A percentile compares a stretch with the other conserved stretches of the same genome.
phyloP scores from a whole-genome alignment of 2,888 invertebrate species.

The Drosophila paramelanica region DNA sequence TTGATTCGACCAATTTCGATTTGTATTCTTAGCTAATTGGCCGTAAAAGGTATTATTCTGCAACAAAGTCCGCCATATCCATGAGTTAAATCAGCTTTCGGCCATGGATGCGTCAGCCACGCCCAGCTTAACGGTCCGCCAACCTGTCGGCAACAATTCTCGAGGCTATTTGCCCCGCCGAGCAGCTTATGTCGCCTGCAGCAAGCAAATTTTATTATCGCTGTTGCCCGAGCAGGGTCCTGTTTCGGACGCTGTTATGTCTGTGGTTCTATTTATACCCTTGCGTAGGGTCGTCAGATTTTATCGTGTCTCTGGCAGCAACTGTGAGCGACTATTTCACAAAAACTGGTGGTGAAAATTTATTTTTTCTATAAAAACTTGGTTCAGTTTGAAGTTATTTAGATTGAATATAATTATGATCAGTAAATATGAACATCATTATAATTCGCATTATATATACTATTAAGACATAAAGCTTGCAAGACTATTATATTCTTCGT shows the following conservation, averaged over 20 bases:
- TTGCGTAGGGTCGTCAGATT: neutral
- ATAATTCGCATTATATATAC: too few relatives aligned
- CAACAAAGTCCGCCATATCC: constrained; percentile 5
- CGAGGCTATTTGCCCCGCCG: constrained; percentile 39
- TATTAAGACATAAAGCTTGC: too few relatives aligned
- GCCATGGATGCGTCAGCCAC: constrained; percentile 17
- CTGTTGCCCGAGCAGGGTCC: constrained; percentile 20
- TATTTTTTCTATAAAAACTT: too few relatives aligned
- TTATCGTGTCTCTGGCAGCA: neutral
- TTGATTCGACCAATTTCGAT: constrained; percentile 11
- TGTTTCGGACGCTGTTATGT: constrained; percentile 6
- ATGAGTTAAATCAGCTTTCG: constrained; percentile 28
- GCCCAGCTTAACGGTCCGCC: constrained; percentile 12
- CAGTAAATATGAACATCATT: too few relatives aligned
- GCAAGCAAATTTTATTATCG: constrained; percentile 61
- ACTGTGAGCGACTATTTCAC: too few relatives aligned
- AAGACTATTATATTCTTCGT: neutral
- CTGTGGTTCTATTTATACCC: constrained; percentile 7
- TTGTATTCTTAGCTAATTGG: constrained; percentile 53
- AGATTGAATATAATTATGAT: too few relatives aligned
- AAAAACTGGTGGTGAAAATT: too few relatives aligned
- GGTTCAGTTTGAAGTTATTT: too few relatives aligned
- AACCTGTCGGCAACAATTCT: constrained; percentile 6
- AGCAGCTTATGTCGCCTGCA: constrained; percentile 63
- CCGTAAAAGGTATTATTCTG: constrained; percentile 36